Percentiles rank a stretch among this genome's conserved stretches.
These are phyloP conservation scores for Drosophila sp. DNA, from an alignment of 1,140 invertebrate species.

Conservation along the genomic window DNA sequence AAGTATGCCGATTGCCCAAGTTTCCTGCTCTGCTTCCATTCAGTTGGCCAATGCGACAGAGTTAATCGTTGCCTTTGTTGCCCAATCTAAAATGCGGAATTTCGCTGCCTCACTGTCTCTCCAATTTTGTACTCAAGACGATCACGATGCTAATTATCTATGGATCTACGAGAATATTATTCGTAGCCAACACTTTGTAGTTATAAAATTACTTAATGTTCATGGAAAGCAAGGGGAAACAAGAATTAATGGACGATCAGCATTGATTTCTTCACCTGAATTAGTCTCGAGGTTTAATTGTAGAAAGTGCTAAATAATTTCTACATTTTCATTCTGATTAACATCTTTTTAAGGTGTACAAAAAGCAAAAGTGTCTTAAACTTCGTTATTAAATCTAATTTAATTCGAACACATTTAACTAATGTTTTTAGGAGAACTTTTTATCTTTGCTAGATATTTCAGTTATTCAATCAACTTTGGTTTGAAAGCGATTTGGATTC, in stretches of 20 bases:
- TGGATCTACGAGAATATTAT: not conserved
- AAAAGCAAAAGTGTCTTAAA: no score
- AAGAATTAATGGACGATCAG: not conserved
- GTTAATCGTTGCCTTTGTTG: conserved; percentile 49
- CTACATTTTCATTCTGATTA: no score
- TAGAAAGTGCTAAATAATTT: not conserved
- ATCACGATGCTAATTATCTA: conserved; percentile 4
- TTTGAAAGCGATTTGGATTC: no score
- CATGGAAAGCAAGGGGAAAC: not conserved
- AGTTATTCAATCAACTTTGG: no score
- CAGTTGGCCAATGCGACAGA: conserved; percentile 34
- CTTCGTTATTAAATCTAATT: no score
- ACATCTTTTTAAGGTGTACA: no score
- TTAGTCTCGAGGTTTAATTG: not conserved
- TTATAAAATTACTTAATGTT: not conserved
- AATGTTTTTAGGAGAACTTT: no score
- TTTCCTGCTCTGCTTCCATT: conserved; percentile 70
- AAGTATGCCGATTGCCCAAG: conserved; percentile 71
- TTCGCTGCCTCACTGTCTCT: conserved; percentile 49
- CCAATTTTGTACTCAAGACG: conserved; percentile 16
- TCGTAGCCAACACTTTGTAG: not conserved
- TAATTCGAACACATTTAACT: no score
- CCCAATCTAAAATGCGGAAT: conserved; percentile 49
- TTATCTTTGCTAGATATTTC: no score
- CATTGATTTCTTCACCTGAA: not conserved